These are phyloP conservation scores for Poecilus cupreus DNA, from an alignment of 2,888 invertebrate genomes.

Conservation along the genomic window DNA sequence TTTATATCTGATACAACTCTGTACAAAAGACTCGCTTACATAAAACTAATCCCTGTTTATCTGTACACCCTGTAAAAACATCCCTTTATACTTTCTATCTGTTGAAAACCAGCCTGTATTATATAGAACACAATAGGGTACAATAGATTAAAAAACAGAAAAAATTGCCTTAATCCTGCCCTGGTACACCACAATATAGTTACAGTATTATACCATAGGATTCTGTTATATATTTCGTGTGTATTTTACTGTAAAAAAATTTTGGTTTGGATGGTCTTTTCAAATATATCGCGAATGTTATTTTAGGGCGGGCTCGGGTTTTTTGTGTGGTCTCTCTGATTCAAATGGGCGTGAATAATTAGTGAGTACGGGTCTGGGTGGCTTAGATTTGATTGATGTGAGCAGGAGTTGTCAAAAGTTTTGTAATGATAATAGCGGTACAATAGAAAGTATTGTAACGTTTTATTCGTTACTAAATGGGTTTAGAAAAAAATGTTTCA, in stretches of 20 bases:
- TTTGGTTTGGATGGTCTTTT: conserved; percentile 14
- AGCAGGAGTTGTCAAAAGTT: too few species aligned
- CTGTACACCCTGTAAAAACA: conserved; percentile 70
- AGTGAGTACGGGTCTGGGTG: not conserved
- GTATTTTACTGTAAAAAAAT: not conserved
- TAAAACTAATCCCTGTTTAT: conserved; percentile 61
- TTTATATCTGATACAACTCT: not conserved
- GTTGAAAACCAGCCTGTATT: conserved; percentile 66
- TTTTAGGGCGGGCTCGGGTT: conserved; percentile 6
- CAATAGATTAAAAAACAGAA: conserved; percentile 48
- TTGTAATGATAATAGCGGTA: too few species aligned
- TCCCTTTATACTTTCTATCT: conserved; percentile 70
- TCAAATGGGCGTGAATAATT: conserved; percentile 46
- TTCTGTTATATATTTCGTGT: not conserved
- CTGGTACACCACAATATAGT: conserved; percentile 20
- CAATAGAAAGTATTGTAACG: not conserved
- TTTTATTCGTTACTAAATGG: too few species aligned
- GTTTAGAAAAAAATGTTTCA: too few species aligned
- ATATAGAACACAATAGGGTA: conserved; percentile 50
- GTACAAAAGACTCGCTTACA: conserved; percentile 8
- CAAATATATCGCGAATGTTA: conserved; percentile 22
- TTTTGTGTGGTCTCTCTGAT: conserved; percentile 18
- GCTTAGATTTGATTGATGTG: not conserved
- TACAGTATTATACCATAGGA: not conserved
- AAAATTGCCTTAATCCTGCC: conserved; percentile 46